Conservation (phyloP, 2,797 vertebrate genomes). For the Myripristis jacobus region DNA sequence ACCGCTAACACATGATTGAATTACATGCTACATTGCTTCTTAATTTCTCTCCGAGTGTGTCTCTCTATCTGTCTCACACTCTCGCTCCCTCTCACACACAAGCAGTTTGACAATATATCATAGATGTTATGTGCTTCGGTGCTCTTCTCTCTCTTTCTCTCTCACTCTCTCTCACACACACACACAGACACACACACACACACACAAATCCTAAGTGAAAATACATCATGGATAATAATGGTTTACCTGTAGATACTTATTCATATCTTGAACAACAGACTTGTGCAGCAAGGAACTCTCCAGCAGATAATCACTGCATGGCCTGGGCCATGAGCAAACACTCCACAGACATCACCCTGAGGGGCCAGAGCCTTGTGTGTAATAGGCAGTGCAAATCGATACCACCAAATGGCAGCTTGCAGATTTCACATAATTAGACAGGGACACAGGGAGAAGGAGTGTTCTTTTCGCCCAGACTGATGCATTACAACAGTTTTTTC, state of each 20-base stretch:
- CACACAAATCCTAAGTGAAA: constrained; percentile 28
- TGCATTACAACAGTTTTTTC: constrained; percentile 46
- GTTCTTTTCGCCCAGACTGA: constrained; percentile 19
- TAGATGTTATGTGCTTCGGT: constrained; percentile 18
- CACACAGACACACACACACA: not conserved
- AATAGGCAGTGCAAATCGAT: constrained; percentile 71
- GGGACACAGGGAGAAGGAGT: constrained; percentile 48
- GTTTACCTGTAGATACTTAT: constrained; percentile 54
- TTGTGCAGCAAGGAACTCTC: constrained; percentile 9
- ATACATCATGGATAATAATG: constrained; percentile 54
- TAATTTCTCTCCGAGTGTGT: constrained; percentile 31
- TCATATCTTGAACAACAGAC: constrained; percentile 57
- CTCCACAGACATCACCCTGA: constrained; percentile 59
- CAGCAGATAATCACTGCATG: constrained; percentile 64
- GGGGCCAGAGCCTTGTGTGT: constrained; percentile 51
- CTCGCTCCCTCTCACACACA: constrained; percentile 28
- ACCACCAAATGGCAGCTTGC: constrained; percentile 69
- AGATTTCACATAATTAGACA: constrained; percentile 71
- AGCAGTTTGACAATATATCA: constrained; percentile 40
- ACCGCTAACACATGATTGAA: constrained; percentile 51
- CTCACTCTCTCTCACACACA: not conserved
- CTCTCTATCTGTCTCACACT: constrained; percentile 11
- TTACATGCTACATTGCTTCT: constrained; percentile 62
- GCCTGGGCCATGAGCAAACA: constrained; percentile 50
- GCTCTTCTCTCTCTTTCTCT: constrained; percentile 8